Evolutionary conservation across 53 echinoderm and acorn worm genomes (phyloP).

Genomic region (Astropecten irregularis): DNA sequence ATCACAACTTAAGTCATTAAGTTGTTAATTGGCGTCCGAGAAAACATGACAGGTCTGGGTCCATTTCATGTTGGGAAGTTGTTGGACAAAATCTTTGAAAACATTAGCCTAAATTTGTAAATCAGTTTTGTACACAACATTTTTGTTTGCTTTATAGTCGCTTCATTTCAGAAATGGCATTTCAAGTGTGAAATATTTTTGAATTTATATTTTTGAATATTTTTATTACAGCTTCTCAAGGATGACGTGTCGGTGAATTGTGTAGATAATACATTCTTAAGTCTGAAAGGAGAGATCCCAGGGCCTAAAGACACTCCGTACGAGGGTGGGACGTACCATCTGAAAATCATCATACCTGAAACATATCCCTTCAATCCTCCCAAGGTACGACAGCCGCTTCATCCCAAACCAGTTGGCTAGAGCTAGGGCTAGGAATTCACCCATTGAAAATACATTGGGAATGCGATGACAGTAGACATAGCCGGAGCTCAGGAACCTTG

Average conservation of each 20-base stretch:
- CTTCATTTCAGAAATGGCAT: neutral
- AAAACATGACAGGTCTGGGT: no score
- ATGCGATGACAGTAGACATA: no score
- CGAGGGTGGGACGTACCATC: slow-evolving; percentile 80
- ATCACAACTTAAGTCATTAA: no score
- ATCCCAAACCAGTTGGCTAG: no score
- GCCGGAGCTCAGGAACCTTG: no score
- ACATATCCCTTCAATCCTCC: slow-evolving; percentile 99
- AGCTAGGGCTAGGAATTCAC: no score
- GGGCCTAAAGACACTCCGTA: slow-evolving; percentile 98
- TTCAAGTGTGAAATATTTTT: neutral
- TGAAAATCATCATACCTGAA: slow-evolving; percentile 93
- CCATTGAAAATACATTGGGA: no score
- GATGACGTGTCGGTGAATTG: slow-evolving; percentile 41
- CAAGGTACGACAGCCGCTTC: slow-evolving; percentile 50
- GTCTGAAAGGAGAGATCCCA: slow-evolving; percentile 76
- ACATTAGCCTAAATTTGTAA: neutral
- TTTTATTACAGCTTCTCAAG: slow-evolving; percentile 54
- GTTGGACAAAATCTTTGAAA: neutral
- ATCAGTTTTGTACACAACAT: neutral
- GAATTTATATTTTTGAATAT: neutral
- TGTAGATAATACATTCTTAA: slow-evolving; percentile 66
- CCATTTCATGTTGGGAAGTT: no score
- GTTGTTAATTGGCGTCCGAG: no score
- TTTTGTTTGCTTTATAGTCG: neutral